Conservation (phyloP, 2,888 invertebrate genomes). For the Tubiluchus corallicola region DNA sequence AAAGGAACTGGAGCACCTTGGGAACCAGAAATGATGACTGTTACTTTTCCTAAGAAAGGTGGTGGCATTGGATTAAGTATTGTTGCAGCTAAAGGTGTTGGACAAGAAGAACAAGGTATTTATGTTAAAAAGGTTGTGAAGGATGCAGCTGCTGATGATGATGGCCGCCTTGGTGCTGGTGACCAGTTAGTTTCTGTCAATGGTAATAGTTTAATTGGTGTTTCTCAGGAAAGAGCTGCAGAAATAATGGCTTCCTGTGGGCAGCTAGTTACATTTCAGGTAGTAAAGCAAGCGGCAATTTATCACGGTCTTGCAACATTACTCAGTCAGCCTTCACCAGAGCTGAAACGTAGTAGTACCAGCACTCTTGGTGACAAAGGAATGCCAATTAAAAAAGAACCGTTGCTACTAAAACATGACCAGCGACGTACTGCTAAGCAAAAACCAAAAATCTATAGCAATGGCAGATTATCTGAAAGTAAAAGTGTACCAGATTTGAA, state of each 20-base stretch:
- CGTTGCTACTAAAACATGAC: no score
- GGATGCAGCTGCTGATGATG: slow-evolving; percentile 42
- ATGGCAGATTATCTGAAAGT: no score
- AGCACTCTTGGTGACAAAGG: slow-evolving; percentile 26
- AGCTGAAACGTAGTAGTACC: not conserved
- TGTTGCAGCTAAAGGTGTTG: slow-evolving; percentile 81
- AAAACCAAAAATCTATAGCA: no score
- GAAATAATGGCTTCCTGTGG: slow-evolving; percentile 87
- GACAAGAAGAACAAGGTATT: slow-evolving; percentile 71
- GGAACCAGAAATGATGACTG: no score
- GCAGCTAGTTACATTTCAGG: slow-evolving; percentile 76
- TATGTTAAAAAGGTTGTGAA: slow-evolving; percentile 97
- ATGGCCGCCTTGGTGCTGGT: slow-evolving; percentile 84
- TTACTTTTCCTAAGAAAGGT: slow-evolving; percentile 76
- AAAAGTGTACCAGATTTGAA: no score
- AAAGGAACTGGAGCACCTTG: no score
- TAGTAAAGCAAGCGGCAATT: slow-evolving; percentile 92
- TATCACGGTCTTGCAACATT: slow-evolving; percentile 86
- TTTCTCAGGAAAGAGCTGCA: slow-evolving; percentile 67
- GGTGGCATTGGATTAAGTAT: slow-evolving; percentile 97
- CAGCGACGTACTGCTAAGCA: no score
- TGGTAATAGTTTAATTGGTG: slow-evolving; percentile 73
- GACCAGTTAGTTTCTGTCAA: slow-evolving; percentile 93
- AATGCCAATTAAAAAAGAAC: no score
- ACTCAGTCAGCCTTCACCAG: slow-evolving; percentile 73